Evolutionary conservation across 2,113 vertebrate genomes (phyloP).

Genomic region (Ramphastos sulfuratus): DNA sequence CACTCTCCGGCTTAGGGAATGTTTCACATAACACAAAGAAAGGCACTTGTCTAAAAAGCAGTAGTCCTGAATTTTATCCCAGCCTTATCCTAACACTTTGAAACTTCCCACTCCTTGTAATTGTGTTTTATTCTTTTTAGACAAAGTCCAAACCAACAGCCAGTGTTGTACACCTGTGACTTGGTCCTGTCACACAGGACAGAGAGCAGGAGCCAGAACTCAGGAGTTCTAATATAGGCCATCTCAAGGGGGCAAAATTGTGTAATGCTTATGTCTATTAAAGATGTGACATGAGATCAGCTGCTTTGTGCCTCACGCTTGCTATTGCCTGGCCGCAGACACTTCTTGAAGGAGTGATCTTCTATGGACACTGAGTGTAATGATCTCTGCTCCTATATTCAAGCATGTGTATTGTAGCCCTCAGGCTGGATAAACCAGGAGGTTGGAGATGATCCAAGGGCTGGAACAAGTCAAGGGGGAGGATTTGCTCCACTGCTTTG

Average conservation of each 20-base stretch:
- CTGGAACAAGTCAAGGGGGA: too few species aligned
- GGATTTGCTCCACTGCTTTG: too few species aligned
- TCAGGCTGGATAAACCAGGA: background rate
- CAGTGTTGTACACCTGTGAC: background rate
- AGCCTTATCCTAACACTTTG: background rate
- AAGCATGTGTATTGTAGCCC: background rate
- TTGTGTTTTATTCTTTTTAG: background rate
- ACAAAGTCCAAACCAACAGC: background rate
- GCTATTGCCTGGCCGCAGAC: background rate
- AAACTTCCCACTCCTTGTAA: background rate
- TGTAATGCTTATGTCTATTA: background rate
- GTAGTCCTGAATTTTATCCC: background rate
- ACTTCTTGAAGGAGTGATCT: background rate
- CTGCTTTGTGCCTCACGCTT: background rate
- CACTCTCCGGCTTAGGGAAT: background rate
- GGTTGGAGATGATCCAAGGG: background rate
- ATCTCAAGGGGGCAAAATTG: rapidly evolving
- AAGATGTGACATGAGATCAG: background rate
- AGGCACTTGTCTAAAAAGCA: background rate
- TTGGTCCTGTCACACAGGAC: too few species aligned
- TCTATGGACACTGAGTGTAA: background rate
- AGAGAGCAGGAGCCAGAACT: background rate
- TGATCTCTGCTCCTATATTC: background rate
- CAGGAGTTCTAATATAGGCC: background rate
- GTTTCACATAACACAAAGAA: background rate